These are phyloP conservation scores for Tolmerus cingulatus DNA, from an alignment of 2,888 invertebrate species.

Conservation along the genomic window DNA sequence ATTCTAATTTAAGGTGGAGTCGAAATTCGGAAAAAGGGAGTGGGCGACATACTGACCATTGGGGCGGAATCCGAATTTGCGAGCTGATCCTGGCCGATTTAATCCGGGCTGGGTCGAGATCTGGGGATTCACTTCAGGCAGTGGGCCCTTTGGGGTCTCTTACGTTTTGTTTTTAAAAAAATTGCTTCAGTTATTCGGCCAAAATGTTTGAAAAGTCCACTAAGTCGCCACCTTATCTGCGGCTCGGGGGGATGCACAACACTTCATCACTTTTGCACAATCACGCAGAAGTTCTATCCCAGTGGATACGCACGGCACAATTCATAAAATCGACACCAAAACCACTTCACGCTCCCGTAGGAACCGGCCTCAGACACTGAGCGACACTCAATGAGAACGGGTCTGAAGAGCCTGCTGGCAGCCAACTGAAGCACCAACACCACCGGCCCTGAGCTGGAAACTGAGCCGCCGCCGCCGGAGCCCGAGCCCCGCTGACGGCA, in stretches of 20 bases:
- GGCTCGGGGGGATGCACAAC: not conserved
- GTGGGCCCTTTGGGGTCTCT: not conserved
- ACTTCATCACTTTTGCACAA: constrained; percentile 35
- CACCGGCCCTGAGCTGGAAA: not conserved
- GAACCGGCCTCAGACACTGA: constrained; percentile 60
- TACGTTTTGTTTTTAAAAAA: not conserved
- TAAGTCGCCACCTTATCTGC: not conserved
- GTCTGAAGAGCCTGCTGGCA: constrained; percentile 51
- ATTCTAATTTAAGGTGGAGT: not conserved
- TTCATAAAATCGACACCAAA: constrained; percentile 17
- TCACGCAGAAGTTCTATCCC: constrained; percentile 16
- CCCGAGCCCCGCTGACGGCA: not conserved
- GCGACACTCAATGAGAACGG: constrained; percentile 57
- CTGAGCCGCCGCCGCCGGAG: not conserved
- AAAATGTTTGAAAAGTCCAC: not conserved
- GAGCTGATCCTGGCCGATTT: not conserved
- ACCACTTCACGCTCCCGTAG: constrained; percentile 51
- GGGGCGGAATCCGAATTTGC: not conserved
- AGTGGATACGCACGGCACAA: constrained; percentile 15
- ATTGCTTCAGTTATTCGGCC: not conserved
- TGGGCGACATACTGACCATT: not conserved
- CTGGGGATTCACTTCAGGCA: not conserved
- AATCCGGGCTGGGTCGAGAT: not conserved
- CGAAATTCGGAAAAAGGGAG: not conserved
- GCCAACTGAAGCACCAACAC: not conserved